Conservation (phyloP, 2,888 invertebrate genomes). For the Melanophora roralis region DNA sequence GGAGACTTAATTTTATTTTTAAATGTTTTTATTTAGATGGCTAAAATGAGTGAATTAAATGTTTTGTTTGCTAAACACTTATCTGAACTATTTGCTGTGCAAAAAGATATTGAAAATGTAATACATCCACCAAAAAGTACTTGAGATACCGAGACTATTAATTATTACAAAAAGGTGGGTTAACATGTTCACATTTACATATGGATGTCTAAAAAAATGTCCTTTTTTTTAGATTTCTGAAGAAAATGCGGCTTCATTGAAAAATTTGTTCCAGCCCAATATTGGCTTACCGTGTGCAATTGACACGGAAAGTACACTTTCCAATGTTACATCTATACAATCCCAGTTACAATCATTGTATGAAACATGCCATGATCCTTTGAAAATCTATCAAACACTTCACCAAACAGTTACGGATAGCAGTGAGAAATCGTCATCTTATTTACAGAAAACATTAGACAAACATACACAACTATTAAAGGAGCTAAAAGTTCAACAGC, state of each 20-base stretch:
- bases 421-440: constrained; percentile 60
- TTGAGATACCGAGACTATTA: constrained; percentile 75
- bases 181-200: background rate
- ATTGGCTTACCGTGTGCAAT: constrained; percentile 52
- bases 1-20: background rate
- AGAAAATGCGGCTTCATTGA: constrained; percentile 59
- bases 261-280: constrained; percentile 53
- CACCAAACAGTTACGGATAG: constrained; percentile 34
- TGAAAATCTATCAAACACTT: constrained; percentile 60
- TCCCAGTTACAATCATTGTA: constrained; percentile 76
- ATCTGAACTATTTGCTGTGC: constrained; percentile 74
- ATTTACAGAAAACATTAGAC: constrained; percentile 69
- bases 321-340: constrained; percentile 76
- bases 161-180: constrained; percentile 71
- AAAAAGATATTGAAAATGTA: constrained; percentile 77
- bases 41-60: constrained; percentile 75
- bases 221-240: constrained; percentile 47
- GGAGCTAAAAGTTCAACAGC: constrained; percentile 68
- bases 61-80: constrained; percentile 75
- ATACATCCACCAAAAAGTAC: constrained; percentile 76
- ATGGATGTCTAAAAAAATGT: background rate
- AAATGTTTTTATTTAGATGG: constrained; percentile 68
- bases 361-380: constrained; percentile 70
- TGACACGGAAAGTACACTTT: constrained; percentile 76
- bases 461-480: constrained; percentile 71